A percentile compares a stretch with the other conserved stretches of the same genome.
Evolutionary conservation across 2,888 invertebrate genomes (phyloP).

Genomic region (Drosophila nigricruria): DNA sequence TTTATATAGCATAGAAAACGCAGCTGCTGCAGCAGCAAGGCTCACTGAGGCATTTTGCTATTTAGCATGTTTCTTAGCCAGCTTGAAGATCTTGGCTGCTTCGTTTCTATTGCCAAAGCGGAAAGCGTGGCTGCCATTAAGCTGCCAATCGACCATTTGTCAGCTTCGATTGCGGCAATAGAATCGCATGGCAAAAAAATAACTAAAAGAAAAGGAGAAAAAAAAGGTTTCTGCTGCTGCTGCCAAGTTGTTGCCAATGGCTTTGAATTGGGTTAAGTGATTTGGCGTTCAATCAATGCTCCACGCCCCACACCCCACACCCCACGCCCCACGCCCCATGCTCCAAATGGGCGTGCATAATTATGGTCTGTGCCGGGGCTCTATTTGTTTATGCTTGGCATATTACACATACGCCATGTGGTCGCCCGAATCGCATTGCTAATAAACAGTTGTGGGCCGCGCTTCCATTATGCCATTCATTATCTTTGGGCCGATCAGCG

Average conservation of each 20-base stretch:
- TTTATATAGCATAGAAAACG: slow-evolving; percentile 66
- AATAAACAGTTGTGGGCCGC: slow-evolving; percentile 59
- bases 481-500: slow-evolving; percentile 61
- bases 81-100: slow-evolving; percentile 17
- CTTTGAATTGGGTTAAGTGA: slow-evolving; percentile 77
- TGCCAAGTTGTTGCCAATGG: slow-evolving; percentile 73
- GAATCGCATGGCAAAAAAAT: slow-evolving; percentile 21
- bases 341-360: slow-evolving; percentile 50
- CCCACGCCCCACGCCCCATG: slow-evolving; percentile 2
- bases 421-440: slow-evolving; percentile 39
- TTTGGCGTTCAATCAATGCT: slow-evolving; percentile 73
- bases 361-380: slow-evolving; percentile 46
- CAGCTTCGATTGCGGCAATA: slow-evolving; percentile 62
- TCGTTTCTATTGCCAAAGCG: slow-evolving; percentile 54
- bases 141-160: slow-evolving; percentile 79
- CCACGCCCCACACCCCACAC: slow-evolving; percentile 7
- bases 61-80: slow-evolving; percentile 67
- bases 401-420: slow-evolving; percentile 52
- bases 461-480: slow-evolving; percentile 62
- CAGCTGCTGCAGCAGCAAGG: slow-evolving; percentile 3
- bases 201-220: not conserved
- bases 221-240: slow-evolving; percentile 30
- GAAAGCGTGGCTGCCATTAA: slow-evolving; percentile 73
- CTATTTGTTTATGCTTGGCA: slow-evolving; percentile 61
- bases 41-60: slow-evolving; percentile 55